phyloP scores from a whole-genome alignment of 2,113 vertebrate species.

The Dromiciops gliroides region DNA sequence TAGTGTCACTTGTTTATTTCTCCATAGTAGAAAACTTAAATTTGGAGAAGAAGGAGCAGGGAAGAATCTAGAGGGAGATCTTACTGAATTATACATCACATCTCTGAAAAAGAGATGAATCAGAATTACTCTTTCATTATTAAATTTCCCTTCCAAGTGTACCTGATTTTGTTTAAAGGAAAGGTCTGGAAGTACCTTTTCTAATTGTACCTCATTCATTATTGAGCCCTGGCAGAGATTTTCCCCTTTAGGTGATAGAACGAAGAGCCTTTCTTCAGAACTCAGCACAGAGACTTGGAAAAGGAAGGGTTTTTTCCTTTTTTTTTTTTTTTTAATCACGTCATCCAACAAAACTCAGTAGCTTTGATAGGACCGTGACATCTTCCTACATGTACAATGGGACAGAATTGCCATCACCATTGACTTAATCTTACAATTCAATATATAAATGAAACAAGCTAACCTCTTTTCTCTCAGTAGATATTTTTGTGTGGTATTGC shows the following conservation, averaged over 20 bases:
- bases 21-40: slow-evolving; percentile 26
- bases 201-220: slow-evolving; percentile 55
- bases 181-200: slow-evolving; percentile 38
- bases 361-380: slow-evolving; percentile 46
- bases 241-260: slow-evolving; percentile 15
- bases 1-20: background rate
- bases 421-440: slow-evolving; percentile 39
- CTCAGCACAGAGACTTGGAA: background rate
- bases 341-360: slow-evolving; percentile 27
- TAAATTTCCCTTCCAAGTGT: slow-evolving; percentile 49
- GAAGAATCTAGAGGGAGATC: slow-evolving; percentile 19
- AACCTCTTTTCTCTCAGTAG: slow-evolving; percentile 5
- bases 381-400: background rate
- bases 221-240: background rate
- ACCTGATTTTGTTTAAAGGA: slow-evolving; percentile 44
- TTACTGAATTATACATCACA: slow-evolving; percentile 14
- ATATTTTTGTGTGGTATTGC: background rate
- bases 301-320: too few species aligned
- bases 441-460: slow-evolving; percentile 32
- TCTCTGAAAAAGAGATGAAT: background rate
- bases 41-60: background rate
- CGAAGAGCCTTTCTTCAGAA: background rate
- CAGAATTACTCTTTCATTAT: slow-evolving; percentile 47
- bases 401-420: background rate
- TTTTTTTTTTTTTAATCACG: slow-evolving; percentile 5